phyloP scores from a whole-genome alignment of 2,888 invertebrate genomes.

The Caenorhabditis sp. region DNA sequence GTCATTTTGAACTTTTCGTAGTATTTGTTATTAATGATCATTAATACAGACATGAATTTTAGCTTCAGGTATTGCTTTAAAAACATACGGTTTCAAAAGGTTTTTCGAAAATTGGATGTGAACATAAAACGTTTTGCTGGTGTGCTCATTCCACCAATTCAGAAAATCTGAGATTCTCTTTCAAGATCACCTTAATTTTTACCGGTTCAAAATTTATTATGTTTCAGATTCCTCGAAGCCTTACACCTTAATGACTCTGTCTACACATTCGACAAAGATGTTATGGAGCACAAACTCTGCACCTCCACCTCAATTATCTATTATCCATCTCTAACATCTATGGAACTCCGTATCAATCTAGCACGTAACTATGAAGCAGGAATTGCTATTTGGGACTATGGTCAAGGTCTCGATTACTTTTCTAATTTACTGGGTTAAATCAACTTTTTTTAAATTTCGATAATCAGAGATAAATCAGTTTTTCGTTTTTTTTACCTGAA shows the following conservation, averaged over 20 bases:
- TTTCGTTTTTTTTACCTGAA: constrained; percentile 26
- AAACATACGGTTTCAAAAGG: no score
- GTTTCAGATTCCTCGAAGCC: constrained; percentile 54
- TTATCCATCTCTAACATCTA: constrained; percentile 59
- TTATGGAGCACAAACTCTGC: constrained; percentile 50
- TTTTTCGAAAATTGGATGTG: no score
- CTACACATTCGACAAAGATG: constrained; percentile 53
- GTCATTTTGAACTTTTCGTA: no score
- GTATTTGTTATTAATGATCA: no score
- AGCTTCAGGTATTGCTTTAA: no score
- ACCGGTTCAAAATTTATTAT: background rate
- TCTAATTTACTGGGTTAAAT: constrained; percentile 18
- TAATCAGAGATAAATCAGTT: no score
- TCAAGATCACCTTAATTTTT: no score
- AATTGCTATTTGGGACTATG: constrained; percentile 68
- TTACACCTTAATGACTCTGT: constrained; percentile 33
- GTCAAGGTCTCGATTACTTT: constrained; percentile 61
- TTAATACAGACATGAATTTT: no score
- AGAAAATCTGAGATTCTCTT: no score
- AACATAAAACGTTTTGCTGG: no score
- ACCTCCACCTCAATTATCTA: constrained; percentile 23
- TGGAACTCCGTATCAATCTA: constrained; percentile 59
- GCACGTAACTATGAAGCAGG: constrained; percentile 55
- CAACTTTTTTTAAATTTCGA: no score
- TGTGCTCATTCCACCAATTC: no score